Evolutionary conservation across 2,888 invertebrate genomes (phyloP).

Genomic region (Ectemnius cavifrons): DNA sequence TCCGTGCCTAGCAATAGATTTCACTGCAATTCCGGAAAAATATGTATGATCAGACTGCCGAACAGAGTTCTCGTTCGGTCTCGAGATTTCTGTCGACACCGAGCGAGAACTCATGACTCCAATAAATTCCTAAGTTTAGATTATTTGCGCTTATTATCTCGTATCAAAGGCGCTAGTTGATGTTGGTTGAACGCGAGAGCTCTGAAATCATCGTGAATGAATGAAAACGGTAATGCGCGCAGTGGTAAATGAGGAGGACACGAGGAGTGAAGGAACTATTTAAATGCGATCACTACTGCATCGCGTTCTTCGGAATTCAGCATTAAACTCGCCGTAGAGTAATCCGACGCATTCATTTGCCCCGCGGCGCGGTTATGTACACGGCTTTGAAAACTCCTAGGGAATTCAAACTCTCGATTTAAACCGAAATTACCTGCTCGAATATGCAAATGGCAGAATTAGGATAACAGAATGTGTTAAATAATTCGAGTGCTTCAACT

Average conservation of each 20-base stretch:
- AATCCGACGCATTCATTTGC: neutral
- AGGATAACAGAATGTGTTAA: neutral
- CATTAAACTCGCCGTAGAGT: neutral
- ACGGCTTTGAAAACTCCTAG: neutral
- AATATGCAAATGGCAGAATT: slow-evolving; percentile 7
- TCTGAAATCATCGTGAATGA: slow-evolving; percentile 24
- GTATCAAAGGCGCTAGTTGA: slow-evolving; percentile 31
- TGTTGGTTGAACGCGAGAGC: slow-evolving; percentile 36
- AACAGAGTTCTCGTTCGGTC: neutral
- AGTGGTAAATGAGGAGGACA: slow-evolving; percentile 5
- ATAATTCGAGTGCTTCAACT: neutral
- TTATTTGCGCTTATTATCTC: neutral
- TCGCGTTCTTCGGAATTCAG: neutral
- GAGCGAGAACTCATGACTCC: slow-evolving; percentile 1
- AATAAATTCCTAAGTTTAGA: slow-evolving; percentile 23
- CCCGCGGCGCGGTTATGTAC: neutral
- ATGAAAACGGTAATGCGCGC: slow-evolving; percentile 4
- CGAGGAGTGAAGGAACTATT: slow-evolving; percentile 14
- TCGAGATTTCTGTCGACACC: slow-evolving; percentile 2
- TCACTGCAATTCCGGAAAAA: neutral
- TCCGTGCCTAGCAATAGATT: neutral
- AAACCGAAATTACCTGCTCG: neutral
- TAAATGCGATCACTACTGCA: neutral
- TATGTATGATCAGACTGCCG: neutral
- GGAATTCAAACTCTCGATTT: slow-evolving; percentile 4